A percentile compares a stretch with the other conserved stretches of the same genome.
phyloP scores from a whole-genome alignment of 2,113 vertebrate genomes.

The Peucedramus taeniatus region DNA sequence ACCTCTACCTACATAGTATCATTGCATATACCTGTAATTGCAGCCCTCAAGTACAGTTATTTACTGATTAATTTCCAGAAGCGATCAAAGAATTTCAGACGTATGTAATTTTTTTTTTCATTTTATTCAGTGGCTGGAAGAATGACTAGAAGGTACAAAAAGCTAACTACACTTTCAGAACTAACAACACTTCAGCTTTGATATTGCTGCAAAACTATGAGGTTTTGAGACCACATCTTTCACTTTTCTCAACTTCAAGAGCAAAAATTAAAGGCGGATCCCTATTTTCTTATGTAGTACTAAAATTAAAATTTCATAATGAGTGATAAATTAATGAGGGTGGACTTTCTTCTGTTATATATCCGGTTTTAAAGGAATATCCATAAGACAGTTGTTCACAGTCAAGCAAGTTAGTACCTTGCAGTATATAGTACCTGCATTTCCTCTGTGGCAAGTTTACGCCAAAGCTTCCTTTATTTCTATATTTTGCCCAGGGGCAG shows the following conservation, averaged over 20 bases:
- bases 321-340: not conserved
- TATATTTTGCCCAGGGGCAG: not conserved
- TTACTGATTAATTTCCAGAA: not conserved
- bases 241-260: not conserved
- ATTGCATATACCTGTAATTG: not conserved
- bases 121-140: not conserved
- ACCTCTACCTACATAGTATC: not conserved
- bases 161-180: not conserved
- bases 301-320: not conserved
- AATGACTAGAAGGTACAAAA: not conserved
- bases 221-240: not conserved
- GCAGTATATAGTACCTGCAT: not conserved
- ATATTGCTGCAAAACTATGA: not conserved
- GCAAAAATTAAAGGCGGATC: not conserved
- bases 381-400: not conserved
- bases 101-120: not conserved
- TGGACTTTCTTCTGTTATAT: not conserved
- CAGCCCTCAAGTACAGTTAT: not conserved
- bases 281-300: not conserved
- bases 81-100: not conserved
- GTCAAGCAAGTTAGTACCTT: not conserved
- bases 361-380: not conserved
- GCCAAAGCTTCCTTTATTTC: not conserved
- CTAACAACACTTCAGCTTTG: not conserved
- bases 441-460: not conserved